phyloP scores from a whole-genome alignment of 2,113 vertebrate species.

The Neolamprologus sp. region DNA sequence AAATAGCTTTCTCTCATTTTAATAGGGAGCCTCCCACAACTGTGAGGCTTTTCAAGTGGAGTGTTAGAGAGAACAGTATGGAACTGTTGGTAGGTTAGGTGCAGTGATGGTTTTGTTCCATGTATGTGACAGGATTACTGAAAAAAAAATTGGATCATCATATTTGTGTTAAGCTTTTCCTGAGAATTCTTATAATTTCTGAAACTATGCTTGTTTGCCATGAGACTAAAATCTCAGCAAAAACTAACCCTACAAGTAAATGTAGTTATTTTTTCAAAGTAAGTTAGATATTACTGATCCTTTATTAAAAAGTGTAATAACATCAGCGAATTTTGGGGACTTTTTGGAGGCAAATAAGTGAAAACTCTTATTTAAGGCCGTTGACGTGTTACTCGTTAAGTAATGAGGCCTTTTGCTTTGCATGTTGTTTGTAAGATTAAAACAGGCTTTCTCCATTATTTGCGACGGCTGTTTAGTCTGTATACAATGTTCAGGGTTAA shows the following conservation, averaged over 20 bases:
- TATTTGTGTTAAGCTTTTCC: background rate
- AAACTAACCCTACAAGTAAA: background rate
- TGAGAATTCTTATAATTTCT: background rate
- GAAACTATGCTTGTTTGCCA: background rate
- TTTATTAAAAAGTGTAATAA: background rate
- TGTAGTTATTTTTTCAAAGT: background rate
- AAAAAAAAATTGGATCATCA: background rate
- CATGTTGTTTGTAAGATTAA: background rate
- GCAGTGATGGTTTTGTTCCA: background rate
- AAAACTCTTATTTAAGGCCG: background rate
- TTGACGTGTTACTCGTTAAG: background rate
- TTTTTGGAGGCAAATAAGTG: background rate
- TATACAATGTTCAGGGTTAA: background rate
- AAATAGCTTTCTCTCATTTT: background rate
- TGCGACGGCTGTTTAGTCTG: background rate
- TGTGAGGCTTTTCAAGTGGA: background rate
- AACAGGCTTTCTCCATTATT: background rate
- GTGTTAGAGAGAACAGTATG: background rate
- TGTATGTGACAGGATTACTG: background rate
- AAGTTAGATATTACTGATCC: background rate
- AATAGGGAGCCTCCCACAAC: background rate
- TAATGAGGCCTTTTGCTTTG: background rate
- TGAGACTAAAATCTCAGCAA: background rate
- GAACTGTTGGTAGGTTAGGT: background rate
- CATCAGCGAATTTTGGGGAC: rapidly evolving